These are phyloP conservation scores for Hybos culiciformis DNA, from an alignment of 2,888 invertebrate genomes.

Conservation along the genomic window DNA sequence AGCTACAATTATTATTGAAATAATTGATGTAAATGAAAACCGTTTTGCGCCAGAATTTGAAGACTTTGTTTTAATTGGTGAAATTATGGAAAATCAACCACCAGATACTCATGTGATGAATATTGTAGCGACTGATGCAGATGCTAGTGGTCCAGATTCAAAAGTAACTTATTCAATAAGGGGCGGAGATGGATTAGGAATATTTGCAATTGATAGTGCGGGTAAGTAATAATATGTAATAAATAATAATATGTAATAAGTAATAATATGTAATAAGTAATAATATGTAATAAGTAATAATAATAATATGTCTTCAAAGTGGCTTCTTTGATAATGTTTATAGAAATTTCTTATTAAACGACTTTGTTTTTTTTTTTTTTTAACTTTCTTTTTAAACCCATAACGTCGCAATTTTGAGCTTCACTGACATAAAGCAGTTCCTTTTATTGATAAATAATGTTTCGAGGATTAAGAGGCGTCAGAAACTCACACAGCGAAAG, in stretches of 20 bases:
- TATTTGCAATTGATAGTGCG: constrained; percentile 79
- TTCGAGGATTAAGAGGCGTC: too few species aligned
- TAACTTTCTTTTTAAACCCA: too few species aligned
- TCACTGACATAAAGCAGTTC: too few species aligned
- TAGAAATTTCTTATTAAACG: too few species aligned
- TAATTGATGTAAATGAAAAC: constrained; percentile 92
- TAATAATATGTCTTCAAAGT: too few species aligned
- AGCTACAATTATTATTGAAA: constrained; percentile 68
- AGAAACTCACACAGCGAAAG: background rate
- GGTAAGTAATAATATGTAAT: constrained; percentile 42
- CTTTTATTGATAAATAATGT: too few species aligned
- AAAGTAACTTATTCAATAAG: constrained; percentile 73
- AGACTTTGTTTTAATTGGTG: constrained; percentile 61
- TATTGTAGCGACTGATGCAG: constrained; percentile 66
- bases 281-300: too few species aligned
- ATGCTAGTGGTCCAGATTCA: constrained; percentile 66
- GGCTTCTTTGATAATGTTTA: too few species aligned
- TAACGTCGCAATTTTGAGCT: too few species aligned
- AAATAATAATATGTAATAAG: too few species aligned
- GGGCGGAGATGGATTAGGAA: constrained; percentile 81
- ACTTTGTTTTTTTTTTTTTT: too few species aligned
- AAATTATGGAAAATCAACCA: constrained; percentile 67
- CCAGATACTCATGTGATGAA: constrained; percentile 63
- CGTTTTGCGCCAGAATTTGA: constrained; percentile 67
- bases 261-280: too few species aligned